Evolutionary conservation across 2,888 invertebrate species (phyloP), one percentile per base, ranked within the genome.

Genomic region (Himalopsyche kuldschensis): DNA sequence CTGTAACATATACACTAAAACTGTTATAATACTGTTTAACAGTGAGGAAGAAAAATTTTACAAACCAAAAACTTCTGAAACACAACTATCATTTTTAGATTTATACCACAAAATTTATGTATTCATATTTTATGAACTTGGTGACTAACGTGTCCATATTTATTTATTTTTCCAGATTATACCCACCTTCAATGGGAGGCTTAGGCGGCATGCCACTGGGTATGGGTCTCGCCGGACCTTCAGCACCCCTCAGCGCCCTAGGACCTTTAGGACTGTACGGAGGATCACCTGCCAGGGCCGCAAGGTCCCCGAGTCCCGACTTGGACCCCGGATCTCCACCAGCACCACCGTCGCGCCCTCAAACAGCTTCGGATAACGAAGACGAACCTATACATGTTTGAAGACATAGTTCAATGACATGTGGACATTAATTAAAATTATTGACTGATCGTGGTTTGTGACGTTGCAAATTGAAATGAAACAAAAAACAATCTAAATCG

Each of bases 181-280:
- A 90, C 89, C 94, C 92, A 79, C 93, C 93, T 3, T 92, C 93
- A 79, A 93, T 94, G 89, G 91, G 94, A 87, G 91, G 94, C 87
- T 88, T 92, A 20, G 93, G 88, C 77, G 92, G 90, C 88, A 93
- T 90, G 86, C 93, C 89, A 86, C 93, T 93, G 32, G 92, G 93
- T 30, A 90, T 94, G 87, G 94, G 94, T 76, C 90, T 95, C 81
- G 94, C 94, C 4, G 94, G 94, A 8, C 94, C 95, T 3, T 94
- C 94, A 82, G 94, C 95, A 46, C 94, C 94, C 87, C 90, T 95
- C 20, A 93, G 94, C 32, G 92, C 93, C 11, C 90, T 95, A 20
- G 94, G 95, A 15, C 95, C 94, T 83, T 95, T 96, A 86, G 95
- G 93, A 88, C 93, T 95, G 30, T 93, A 93, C 87, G 91, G 92